phyloP scores from a whole-genome alignment of 2,113 vertebrate genomes.

The Nesoenas mayeri region DNA sequence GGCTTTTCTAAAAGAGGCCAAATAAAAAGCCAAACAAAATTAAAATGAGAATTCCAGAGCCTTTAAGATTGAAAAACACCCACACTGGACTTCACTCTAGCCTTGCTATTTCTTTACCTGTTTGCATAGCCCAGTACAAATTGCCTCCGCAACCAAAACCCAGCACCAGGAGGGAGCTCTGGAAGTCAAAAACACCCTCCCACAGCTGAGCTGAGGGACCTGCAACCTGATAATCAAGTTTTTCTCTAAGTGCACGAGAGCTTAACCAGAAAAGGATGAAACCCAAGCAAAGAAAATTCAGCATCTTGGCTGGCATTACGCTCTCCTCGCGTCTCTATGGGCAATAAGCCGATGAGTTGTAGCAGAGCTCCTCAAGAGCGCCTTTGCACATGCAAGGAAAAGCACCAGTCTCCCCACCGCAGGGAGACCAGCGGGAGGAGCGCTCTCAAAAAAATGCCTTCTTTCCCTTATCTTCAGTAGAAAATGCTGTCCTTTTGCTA shows the following conservation, averaged over 20 bases:
- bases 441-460: neutral
- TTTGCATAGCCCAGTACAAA: neutral
- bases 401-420: neutral
- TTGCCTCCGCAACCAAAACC: neutral
- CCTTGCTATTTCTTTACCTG: neutral
- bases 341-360: neutral
- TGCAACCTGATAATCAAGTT: neutral
- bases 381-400: neutral
- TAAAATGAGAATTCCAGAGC: neutral
- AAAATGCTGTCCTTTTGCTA: neutral
- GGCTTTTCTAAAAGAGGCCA: neutral
- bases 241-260: neutral
- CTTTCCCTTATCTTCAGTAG: neutral
- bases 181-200: neutral
- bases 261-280: neutral
- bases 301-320: neutral
- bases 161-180: neutral
- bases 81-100: neutral
- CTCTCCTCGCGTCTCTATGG: neutral
- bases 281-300: neutral
- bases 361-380: neutral
- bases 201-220: neutral
- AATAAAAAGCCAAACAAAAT: neutral
- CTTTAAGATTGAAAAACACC: neutral
- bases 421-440: neutral